Percentiles rank a stretch among this genome's conserved stretches.
These are phyloP conservation scores for Drosophila tropicalis DNA, from an alignment of 1,140 invertebrate species.

Conservation along the genomic window DNA sequence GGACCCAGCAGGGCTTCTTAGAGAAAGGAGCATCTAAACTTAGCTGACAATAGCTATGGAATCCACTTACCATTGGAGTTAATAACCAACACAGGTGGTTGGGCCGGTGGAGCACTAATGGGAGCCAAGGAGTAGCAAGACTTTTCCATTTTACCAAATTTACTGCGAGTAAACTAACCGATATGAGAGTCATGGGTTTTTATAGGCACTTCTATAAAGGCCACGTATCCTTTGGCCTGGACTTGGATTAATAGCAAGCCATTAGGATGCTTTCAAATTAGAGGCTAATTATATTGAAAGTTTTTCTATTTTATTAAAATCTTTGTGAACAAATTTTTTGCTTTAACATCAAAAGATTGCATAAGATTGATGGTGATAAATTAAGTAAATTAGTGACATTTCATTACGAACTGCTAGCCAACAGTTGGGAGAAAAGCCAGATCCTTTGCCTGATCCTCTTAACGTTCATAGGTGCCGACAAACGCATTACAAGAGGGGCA, in stretches of 20 bases:
- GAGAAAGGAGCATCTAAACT: neutral
- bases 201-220: neutral
- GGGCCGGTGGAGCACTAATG: neutral
- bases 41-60: neutral
- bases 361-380: slow-evolving; percentile 11
- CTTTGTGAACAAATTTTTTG: slow-evolving; percentile 26
- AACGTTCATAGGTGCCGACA: slow-evolving; percentile 85
- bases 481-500: slow-evolving; percentile 87
- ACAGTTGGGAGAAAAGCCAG: slow-evolving; percentile 16
- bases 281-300: neutral
- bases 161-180: neutral
- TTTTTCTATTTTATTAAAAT: neutral
- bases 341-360: slow-evolving; percentile 39
- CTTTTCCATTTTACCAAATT: neutral
- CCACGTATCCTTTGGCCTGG: neutral
- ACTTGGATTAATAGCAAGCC: neutral
- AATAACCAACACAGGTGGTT: slow-evolving; percentile 21
- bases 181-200: neutral
- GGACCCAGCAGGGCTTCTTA: slow-evolving; percentile 24
- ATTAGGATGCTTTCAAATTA: slow-evolving; percentile 9
- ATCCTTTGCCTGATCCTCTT: neutral
- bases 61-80: slow-evolving; percentile 26
- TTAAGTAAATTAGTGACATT: neutral
- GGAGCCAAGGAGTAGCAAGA: neutral
- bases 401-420: slow-evolving; percentile 12